phyloP scores from a whole-genome alignment of 2,888 invertebrate genomes.

The Athripsodes cinereus region DNA sequence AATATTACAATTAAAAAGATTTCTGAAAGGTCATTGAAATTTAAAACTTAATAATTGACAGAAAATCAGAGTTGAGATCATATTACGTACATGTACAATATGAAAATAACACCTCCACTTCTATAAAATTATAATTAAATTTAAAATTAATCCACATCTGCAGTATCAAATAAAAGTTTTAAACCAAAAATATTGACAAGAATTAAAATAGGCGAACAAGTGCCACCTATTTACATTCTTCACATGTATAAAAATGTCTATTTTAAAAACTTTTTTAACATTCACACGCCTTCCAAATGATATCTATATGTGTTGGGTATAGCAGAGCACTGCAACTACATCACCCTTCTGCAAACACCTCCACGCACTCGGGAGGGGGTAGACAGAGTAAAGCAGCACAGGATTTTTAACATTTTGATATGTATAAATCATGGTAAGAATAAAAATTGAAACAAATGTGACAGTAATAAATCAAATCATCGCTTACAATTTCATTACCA shows the following conservation, averaged over 20 bases:
- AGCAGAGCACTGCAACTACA: neutral
- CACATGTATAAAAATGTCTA: slow-evolving; percentile 3
- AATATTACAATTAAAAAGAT: slow-evolving; percentile 7
- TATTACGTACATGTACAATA: slow-evolving; percentile 22
- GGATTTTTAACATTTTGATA: too few relatives aligned
- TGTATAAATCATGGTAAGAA: too few relatives aligned
- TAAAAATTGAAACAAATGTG: neutral
- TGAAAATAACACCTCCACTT: slow-evolving; percentile 24
- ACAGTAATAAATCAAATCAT: too few relatives aligned
- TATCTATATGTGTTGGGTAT: too few relatives aligned
- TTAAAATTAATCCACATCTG: slow-evolving; percentile 19
- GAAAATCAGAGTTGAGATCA: slow-evolving; percentile 27
- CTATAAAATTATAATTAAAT: slow-evolving; percentile 9
- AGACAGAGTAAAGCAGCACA: too few relatives aligned
- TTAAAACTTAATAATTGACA: slow-evolving; percentile 23
- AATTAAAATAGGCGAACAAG: slow-evolving; percentile 1
- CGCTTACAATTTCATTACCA: too few relatives aligned
- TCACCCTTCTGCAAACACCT: too few relatives aligned
- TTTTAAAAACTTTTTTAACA: slow-evolving; percentile 1
- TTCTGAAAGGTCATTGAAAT: slow-evolving; percentile 1
- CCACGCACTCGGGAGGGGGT: too few relatives aligned
- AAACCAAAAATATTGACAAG: slow-evolving; percentile 10
- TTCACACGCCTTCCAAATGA: slow-evolving; percentile 5
- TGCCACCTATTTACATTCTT: slow-evolving; percentile 1
- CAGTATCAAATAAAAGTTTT: slow-evolving; percentile 10